phyloP scores from a whole-genome alignment of 23 tunicate species.

The Oikopleura dioica region DNA sequence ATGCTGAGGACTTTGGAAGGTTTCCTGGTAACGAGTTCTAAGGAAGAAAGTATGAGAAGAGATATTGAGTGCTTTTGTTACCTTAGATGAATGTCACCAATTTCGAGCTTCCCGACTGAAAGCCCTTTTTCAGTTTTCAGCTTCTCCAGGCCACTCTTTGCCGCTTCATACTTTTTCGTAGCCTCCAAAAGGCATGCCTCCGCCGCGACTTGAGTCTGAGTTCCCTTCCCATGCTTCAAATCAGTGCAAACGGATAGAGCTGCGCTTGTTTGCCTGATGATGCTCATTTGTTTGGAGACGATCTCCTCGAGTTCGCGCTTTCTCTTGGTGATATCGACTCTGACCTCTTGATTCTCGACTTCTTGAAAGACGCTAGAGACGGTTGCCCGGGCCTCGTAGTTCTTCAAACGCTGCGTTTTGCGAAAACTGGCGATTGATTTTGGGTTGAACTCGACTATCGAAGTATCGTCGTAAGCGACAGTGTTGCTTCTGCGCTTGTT shows the following conservation, averaged over 20 bases:
- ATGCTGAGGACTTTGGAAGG: background rate
- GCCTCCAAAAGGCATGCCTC: constrained; percentile 57
- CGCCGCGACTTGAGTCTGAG: constrained; percentile 64
- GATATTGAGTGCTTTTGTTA: too few species aligned
- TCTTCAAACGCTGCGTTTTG: background rate
- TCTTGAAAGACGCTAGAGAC: too few species aligned
- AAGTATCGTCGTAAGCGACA: background rate
- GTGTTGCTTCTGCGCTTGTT: background rate
- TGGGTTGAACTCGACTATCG: background rate
- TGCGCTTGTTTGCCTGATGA: constrained; percentile 73
- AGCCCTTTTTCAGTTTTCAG: background rate
- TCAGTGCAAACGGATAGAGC: constrained; percentile 83
- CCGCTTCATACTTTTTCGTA: constrained; percentile 17
- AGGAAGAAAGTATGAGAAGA: too few species aligned
- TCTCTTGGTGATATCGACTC: background rate
- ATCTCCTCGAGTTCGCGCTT: constrained; percentile 20
- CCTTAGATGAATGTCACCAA: background rate
- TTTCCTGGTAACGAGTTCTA: background rate
- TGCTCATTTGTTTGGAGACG: constrained; percentile 40
- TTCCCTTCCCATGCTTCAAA: constrained; percentile 78
- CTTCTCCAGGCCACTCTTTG: background rate
- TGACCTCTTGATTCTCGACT: too few species aligned
- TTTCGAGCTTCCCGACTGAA: background rate
- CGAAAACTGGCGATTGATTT: background rate
- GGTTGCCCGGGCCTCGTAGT: background rate